These are phyloP conservation scores for Philopedon plagiatum DNA, from an alignment of 2,888 invertebrate genomes.

Conservation along the genomic window DNA sequence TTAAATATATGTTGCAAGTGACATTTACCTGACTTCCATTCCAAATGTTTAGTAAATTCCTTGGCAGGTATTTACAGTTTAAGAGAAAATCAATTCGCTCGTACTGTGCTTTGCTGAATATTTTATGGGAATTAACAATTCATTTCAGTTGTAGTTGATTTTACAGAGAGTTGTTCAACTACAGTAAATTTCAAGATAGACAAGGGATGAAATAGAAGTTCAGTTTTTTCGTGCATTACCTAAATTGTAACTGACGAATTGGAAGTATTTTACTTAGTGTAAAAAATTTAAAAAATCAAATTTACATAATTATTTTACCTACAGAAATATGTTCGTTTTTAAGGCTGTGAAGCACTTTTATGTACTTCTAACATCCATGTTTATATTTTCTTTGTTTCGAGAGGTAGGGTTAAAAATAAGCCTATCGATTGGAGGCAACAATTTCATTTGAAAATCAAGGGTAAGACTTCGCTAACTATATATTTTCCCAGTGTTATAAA, in stretches of 20 bases:
- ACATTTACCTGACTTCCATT: background rate
- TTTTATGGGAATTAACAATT: conserved; percentile 18
- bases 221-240: no score
- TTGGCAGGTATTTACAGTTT: conserved; percentile 6
- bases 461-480: conserved; percentile 16
- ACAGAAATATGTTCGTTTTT: background rate
- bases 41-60: conserved; percentile 4
- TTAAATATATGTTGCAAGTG: background rate
- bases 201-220: background rate
- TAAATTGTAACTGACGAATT: no score
- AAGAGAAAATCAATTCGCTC: conserved; percentile 21
- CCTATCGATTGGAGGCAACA: conserved; percentile 21
- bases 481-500: conserved; percentile 22
- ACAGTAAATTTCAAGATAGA: background rate
- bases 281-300: background rate
- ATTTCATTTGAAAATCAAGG: conserved; percentile 24
- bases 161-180: conserved; percentile 2
- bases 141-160: conserved; percentile 24
- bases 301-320: no score
- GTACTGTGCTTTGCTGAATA: conserved; percentile 14
- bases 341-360: background rate
- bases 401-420: conserved; percentile 17
- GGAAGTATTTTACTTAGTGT: background rate
- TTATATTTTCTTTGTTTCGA: conserved; percentile 17
- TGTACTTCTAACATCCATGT: conserved; percentile 9